These are phyloP conservation scores for Tetramorium alpestre DNA, from an alignment of 1,140 invertebrate species.

Conservation along the genomic window DNA sequence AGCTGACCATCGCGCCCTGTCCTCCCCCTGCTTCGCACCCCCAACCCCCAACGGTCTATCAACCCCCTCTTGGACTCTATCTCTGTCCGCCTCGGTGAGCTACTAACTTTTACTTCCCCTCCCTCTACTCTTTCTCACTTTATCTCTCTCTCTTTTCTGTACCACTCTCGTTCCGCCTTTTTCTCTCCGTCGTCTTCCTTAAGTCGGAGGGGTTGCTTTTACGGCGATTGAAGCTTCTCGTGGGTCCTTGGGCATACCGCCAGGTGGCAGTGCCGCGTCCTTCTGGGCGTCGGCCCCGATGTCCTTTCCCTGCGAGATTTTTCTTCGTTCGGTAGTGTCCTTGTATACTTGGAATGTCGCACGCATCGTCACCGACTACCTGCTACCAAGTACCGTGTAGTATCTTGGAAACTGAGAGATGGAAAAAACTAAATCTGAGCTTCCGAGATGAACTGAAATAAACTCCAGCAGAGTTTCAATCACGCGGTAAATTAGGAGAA, in stretches of 20 bases:
- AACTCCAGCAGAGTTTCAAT: not conserved
- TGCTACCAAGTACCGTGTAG: not conserved
- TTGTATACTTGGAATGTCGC: constrained; percentile 36
- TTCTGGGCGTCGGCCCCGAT: constrained; percentile 74
- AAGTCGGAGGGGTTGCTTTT: constrained; percentile 81
- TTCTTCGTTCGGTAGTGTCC: constrained; percentile 3
- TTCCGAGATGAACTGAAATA: not conserved
- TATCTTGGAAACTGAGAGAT: not conserved
- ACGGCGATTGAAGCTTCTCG: constrained; percentile 82
- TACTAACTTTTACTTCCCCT: constrained; percentile 51
- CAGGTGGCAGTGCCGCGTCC: constrained; percentile 81
- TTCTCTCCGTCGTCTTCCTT: constrained; percentile 48
- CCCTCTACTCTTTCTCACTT: not conserved
- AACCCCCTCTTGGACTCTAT: constrained; percentile 41
- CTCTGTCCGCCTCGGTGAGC: constrained; percentile 32
- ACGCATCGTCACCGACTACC: not conserved
- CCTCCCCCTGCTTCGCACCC: constrained; percentile 31
- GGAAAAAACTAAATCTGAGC: not conserved
- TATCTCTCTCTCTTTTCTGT: constrained; percentile 33
- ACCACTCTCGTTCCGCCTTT: not conserved
- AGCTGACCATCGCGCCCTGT: constrained; percentile 77
- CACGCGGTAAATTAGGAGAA: not conserved
- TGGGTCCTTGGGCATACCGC: constrained; percentile 80
- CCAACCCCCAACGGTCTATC: constrained; percentile 22
- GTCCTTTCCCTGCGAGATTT: constrained; percentile 63